Percentiles rank a stretch among this genome's conserved stretches.
These are phyloP conservation scores for Pseudolycoriella hygida DNA, from an alignment of 2,888 invertebrate species.

Conservation along the genomic window DNA sequence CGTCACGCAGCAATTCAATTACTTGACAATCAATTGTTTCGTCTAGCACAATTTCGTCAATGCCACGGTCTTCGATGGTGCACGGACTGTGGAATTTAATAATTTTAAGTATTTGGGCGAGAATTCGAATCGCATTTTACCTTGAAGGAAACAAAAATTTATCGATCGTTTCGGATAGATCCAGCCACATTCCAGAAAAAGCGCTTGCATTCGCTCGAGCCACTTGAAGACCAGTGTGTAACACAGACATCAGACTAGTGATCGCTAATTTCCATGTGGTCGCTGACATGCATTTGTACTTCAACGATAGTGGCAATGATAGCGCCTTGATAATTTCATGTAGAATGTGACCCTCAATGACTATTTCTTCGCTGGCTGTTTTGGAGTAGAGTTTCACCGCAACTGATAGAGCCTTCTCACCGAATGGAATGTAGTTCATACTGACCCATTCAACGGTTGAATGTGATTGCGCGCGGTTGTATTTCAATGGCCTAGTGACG, in stretches of 20 bases:
- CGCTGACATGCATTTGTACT: constrained; percentile 63
- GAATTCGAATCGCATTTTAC: constrained; percentile 24
- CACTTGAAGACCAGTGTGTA: constrained; percentile 72
- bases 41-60: constrained; percentile 41
- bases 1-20: constrained; percentile 61
- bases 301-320: constrained; percentile 55
- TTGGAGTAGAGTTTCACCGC: constrained; percentile 57
- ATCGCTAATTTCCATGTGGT: constrained; percentile 73
- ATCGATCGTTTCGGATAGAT: constrained; percentile 69
- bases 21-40: constrained; percentile 72
- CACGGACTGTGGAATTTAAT: constrained; percentile 26
- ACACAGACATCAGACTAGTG: constrained; percentile 52
- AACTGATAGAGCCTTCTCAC: constrained; percentile 59
- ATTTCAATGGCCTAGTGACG: constrained; percentile 6
- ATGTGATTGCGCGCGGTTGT: constrained; percentile 11
- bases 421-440: constrained; percentile 73
- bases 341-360: constrained; percentile 52
- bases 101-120: neutral
- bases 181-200: constrained; percentile 69
- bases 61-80: constrained; percentile 36
- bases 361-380: constrained; percentile 50
- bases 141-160: constrained; percentile 79
- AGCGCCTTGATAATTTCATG: constrained; percentile 49
- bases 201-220: constrained; percentile 61
- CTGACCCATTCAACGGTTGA: constrained; percentile 51